Base-by-base conservation (phyloP, 2,113 vertebrate species). In the Alligator mississippiensis region DNA sequence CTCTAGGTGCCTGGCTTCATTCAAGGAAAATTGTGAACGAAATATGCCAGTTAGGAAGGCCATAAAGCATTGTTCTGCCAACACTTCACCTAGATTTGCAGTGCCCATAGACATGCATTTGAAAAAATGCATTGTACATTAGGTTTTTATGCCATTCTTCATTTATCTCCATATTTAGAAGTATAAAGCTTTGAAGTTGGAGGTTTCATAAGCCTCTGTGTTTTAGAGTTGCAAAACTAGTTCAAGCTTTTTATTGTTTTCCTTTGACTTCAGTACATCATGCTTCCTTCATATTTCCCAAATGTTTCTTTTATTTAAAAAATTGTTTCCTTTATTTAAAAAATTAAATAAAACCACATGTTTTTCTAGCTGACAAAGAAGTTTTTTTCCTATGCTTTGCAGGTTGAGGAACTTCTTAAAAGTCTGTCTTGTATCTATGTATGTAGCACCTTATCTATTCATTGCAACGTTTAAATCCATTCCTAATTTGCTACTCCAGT, bases 21-120 rank as follows among this genome's bases (percentile, higher is more conserved):
- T 87, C 84, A 92, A 86, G 77, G 90, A 85, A 80, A 95, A 96
- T 88, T 93, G 83, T 25, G 96, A 88, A 77, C 63, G 17, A 76
- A 85, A 87, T 72, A 76, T 80, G 85, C 54, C 86, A 85, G 27
- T 93, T 89, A 78, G 47, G 64, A 90, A 77, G 87, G 57, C 70
- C 90, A 75, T 80, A 80, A 95, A 47, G 60, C 75, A 28, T 61
- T 77, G 18, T 87, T 93, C 93, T 93, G 80, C 91, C 84, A 94
- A 85, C 77, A 60, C 25, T 79, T 77, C 78, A 63, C 28, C 13
- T 61, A 11, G n/a, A 82, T 14, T 55, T 78, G 6, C 66, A 17
- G 55, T 57, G 27, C 24, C 27, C 18, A 12, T 59, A 61, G 59
- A 75, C 72, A 61, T n/a, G 58, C 83, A 59, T 22, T 55, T 77